phyloP scores from a whole-genome alignment of 2,113 vertebrate species.

The Gambusia affinis region DNA sequence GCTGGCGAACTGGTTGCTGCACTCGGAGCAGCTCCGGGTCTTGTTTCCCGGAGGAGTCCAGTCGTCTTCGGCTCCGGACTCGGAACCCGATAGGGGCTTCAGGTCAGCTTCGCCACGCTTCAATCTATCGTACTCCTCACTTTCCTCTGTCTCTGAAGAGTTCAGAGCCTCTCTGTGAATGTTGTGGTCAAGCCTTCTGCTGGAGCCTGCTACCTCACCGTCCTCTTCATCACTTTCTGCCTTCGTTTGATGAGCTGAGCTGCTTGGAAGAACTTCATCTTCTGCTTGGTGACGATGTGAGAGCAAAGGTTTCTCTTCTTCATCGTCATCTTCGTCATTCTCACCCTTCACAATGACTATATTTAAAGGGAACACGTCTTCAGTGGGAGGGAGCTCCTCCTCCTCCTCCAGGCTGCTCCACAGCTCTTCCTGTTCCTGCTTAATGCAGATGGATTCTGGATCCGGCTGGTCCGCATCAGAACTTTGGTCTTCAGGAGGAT shows the following conservation, averaged over 20 bases:
- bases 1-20: neutral
- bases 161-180: neutral
- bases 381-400: neutral
- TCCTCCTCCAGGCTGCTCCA: neutral
- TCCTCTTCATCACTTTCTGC: neutral
- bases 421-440: neutral
- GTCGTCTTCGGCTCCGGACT: neutral
- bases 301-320: neutral
- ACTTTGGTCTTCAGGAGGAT: neutral
- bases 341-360: neutral
- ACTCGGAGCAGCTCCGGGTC: neutral
- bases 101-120: neutral
- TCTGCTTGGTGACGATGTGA: neutral
- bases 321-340: neutral
- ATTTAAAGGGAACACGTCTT: neutral
- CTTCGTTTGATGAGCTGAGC: neutral
- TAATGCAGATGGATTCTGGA: neutral
- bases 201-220: neutral
- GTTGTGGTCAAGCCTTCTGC: neutral
- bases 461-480: neutral
- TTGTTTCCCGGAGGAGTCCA: neutral
- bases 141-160: neutral
- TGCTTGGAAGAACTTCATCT: neutral
- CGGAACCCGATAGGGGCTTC: neutral
- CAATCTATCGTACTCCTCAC: neutral